Base-by-base conservation (phyloP, 2,797 vertebrate genomes). In the Eulemur coronatus region DNA sequence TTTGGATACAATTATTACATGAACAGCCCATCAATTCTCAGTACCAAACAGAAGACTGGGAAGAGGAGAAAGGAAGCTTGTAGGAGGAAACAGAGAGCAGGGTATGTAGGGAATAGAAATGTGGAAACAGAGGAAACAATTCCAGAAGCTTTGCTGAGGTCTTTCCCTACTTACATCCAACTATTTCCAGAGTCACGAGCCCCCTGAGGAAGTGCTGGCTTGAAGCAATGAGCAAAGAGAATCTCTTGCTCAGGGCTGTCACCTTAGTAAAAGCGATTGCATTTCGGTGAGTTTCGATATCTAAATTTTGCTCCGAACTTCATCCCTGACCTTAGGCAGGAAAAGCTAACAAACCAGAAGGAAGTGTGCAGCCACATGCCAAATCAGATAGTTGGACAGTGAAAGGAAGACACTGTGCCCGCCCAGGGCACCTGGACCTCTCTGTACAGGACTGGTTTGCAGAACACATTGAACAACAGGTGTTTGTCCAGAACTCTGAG, bases 341-440 rank as follows among this genome's bases (percentile, higher is more conserved):
- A 43, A 92, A 57, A 57, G 28, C 43, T 81, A 79, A 63, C 5
- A 28, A 43, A 2, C 57, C n/a, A 63, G 76, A 43, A 79, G 35
- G 43, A 61, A 2, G 6, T 0, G 4, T 0, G 3, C 22, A 10
- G 30, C 57, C 30, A 4, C 1, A 3, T 13, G 50, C 57, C 52
- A 50, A 22, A n/a, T 46, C 67, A 43, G 70, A 38, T 41, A 17
- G 50, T 43, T 55, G 82, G 59, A 46, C 28, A 24, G 5, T 15
- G 67, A 52, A 1, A 35, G 78, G 43, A 79, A 43, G 72, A 92
- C 2, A 26, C 9, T 5, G 13, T n/a, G 22, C 38, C 52, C 24
- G 11, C 30, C 3, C 63, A 57, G 84, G 38, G 26, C 26, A 46
- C 41, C 48, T 65, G 33, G 28, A 10, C 67, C 4, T 35, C 89